Evolutionary conservation across 2,888 invertebrate species (phyloP), one percentile per base, ranked within the genome.

Genomic region (Drosophila vallismaia): DNA sequence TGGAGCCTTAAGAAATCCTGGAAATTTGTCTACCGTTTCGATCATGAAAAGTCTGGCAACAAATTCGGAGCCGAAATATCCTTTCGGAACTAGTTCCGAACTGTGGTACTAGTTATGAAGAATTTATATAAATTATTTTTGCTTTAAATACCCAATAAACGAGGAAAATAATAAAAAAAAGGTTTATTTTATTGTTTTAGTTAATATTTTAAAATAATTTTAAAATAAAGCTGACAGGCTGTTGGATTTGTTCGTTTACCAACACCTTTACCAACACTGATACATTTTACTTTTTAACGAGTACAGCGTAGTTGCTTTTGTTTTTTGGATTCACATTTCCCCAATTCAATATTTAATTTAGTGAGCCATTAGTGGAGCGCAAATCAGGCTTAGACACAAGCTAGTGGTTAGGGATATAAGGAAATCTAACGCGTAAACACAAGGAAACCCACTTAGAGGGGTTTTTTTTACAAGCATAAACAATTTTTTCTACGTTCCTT

Each of bases 271-370:
- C 9, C 36, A n/a, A n/a, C 9, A 38, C 28, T 5, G 6, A 28
- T 4, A 28, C 28, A 28, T 28, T 28, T 28, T 28, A 28, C 28
- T 28, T 28, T 28, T 28, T n/a, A 36, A 36, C 36, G 36, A 36
- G 36, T 36, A 36, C 36, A 36, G 36, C 36, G 36, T 36, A 36
- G 36, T 36, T 36, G 36, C 36, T 36, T 79, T 79, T 82, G 81
- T 87, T 82, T 82, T 87, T 82, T 71, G 68, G 71, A 79, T 68
- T 67, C 69, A 79, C 74, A 83, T 74, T 64, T 64, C 52, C 63
- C 63, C 51, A 77, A 83, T 80, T 74, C 86, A 84, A 85, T 85
- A 78, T 85, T 78, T 72, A 72, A 68, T 75, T 73, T 71, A 49
- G 57, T 71, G 71, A 51, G 60, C 49, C 59, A 59, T 58, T 71